A percentile compares a stretch with the other conserved stretches of the same genome.
Conservation (phyloP, 2,888 invertebrate species). For the Acronicta psi region DNA sequence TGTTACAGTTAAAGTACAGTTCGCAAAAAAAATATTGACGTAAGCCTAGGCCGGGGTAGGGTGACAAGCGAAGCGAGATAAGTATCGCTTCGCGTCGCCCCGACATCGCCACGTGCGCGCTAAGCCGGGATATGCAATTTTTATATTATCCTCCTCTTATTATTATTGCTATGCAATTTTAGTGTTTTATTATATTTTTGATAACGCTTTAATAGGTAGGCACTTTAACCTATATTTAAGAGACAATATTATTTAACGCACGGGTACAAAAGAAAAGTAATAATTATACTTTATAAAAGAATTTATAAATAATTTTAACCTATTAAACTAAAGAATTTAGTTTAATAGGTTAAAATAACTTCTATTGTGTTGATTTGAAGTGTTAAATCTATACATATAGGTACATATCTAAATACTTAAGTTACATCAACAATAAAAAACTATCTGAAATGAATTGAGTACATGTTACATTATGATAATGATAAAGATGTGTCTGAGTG, state of each 20-base stretch:
- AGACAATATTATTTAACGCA: not conserved
- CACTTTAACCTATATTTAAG: not conserved
- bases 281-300: too few species aligned
- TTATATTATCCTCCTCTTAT: conserved; percentile 76
- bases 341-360: too few species aligned
- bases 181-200: conserved; percentile 63
- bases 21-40: conserved; percentile 50
- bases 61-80: conserved; percentile 83
- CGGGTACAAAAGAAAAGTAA: too few species aligned
- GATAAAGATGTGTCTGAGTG: too few species aligned
- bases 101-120: conserved; percentile 78
- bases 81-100: conserved; percentile 70
- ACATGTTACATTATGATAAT: too few species aligned
- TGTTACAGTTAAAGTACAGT: conserved; percentile 44
- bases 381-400: too few species aligned
- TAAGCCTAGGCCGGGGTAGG: conserved; percentile 57
- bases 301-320: too few species aligned
- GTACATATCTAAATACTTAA: too few species aligned
- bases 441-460: too few species aligned
- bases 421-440: too few species aligned
- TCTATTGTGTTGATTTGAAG: too few species aligned
- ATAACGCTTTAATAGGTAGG: not conserved
- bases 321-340: too few species aligned
- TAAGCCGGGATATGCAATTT: conserved; percentile 78
- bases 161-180: conserved; percentile 65